Conservation (phyloP, 1,140 invertebrate species). For the Bactericera cockerelli region DNA sequence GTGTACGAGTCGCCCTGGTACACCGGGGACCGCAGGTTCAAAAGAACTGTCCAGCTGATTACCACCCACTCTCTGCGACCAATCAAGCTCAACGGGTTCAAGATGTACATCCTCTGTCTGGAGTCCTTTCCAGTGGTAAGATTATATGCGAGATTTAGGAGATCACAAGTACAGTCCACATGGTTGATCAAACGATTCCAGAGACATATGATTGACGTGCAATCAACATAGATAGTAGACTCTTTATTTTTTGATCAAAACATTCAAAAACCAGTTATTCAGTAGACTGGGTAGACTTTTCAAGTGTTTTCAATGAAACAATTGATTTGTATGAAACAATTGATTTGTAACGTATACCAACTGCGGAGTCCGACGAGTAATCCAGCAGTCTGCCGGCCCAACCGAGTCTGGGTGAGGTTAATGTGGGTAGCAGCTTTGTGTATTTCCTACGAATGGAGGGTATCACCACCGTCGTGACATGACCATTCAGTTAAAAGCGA, state of each 20-base stretch:
- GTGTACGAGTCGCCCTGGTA: conserved; percentile 14
- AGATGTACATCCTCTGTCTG: conserved; percentile 6
- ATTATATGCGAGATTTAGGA: not conserved
- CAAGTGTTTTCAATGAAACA: no score
- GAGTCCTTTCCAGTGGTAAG: not conserved
- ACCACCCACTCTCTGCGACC: not conserved
- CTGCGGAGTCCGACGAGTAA: no score
- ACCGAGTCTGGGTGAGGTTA: no score
- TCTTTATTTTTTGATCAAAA: not conserved
- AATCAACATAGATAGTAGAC: no score
- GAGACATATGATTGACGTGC: no score
- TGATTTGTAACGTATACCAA: no score
- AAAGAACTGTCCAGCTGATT: not conserved
- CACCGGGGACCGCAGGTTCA: not conserved
- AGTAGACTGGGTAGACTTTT: not conserved
- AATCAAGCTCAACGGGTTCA: conserved; percentile 1
- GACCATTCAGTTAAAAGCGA: no score
- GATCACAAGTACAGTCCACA: not conserved
- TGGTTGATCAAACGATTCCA: not conserved
- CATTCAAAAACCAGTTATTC: not conserved
- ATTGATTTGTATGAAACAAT: not conserved
- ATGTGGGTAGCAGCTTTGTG: no score
- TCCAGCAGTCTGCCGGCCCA: no score
- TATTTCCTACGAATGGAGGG: no score
- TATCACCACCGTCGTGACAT: no score